Percentiles rank a stretch among this genome's conserved stretches.
Conservation (phyloP, 35 echinoderm and acorn worm genomes). For the Hemicentrotus pulcherrimus region DNA sequence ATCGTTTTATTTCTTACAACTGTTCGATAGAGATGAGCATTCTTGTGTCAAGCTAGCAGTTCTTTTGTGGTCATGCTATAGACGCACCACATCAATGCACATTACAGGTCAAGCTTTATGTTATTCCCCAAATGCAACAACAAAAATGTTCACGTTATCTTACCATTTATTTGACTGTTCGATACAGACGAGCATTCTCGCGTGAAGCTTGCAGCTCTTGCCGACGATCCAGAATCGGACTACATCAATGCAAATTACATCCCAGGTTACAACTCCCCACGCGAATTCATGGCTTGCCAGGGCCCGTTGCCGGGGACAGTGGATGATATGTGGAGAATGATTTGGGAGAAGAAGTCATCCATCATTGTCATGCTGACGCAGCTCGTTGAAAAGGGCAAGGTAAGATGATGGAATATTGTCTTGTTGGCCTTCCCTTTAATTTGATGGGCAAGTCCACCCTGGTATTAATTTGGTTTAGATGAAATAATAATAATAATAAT, state of each 20-base stretch:
- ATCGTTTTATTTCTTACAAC: too few relatives aligned
- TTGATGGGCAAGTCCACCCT: too few relatives aligned
- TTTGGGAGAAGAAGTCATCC: slow-evolving; percentile 80
- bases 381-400: slow-evolving; percentile 80
- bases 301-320: slow-evolving; percentile 81
- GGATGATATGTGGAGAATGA: slow-evolving; percentile 93
- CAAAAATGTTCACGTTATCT: too few relatives aligned
- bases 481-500: too few relatives aligned
- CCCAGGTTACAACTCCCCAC: slow-evolving; percentile 74
- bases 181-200: slow-evolving; percentile 82
- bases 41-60: slow-evolving; percentile 59
- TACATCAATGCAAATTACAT: slow-evolving; percentile 96
- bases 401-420: slow-evolving; percentile 14
- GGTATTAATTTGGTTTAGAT: too few relatives aligned
- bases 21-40: slow-evolving; percentile 67
- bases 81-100: slow-evolving; percentile 76
- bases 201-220: slow-evolving; percentile 58
- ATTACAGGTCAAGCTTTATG: too few relatives aligned
- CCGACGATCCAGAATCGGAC: slow-evolving; percentile 78
- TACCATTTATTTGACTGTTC: not conserved
- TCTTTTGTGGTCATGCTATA: slow-evolving; percentile 68
- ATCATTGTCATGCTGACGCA: slow-evolving; percentile 94
- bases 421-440: too few relatives aligned
- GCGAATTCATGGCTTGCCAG: slow-evolving; percentile 92
- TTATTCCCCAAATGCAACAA: too few relatives aligned